Evolutionary conservation across 2,113 vertebrate species (phyloP), one percentile per base, ranked within the genome.

Genomic region (Hippocampus guttulatus): DNA sequence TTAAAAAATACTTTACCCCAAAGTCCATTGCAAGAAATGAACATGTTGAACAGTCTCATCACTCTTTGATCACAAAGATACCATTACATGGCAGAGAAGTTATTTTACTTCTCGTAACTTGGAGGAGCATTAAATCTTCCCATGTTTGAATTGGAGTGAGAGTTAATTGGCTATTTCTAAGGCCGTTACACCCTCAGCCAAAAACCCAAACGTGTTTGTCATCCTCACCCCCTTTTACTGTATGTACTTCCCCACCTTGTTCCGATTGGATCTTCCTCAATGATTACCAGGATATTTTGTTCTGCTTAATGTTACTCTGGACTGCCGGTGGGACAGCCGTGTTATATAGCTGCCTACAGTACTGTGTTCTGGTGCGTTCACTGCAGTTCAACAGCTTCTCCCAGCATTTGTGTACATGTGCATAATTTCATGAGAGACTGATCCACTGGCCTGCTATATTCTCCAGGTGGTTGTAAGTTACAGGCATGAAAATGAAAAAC

Each of bases 381-480:
- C 84, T 77, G 60, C 87, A 84, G 77, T 77, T 67, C 65, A 76
- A 70, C 69, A 72, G 74, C 76, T 82, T 85, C 71, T 45, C 11
- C 81, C 49, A 55, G 43, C 18, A 67, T 85, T 86, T 87, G 84
- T 87, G 74, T 72, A 82, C 77, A 82, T 89, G 88, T 90, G 80
- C 3, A 91, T 88, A 87, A 76, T 86, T 88, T 86, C 74, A 74
- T 88, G 75, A 76, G 81, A 89, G 79, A 76, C 74, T 23, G 72
- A 84, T 67, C 73, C 66, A 62, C 69, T 57, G 62, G 88, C 88
- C 88, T 88, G 75, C 73, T 43, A 38, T 70, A 81, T 75, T 88
- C 89, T 92, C 88, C 74, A 75, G 89, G 78, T 41, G 18, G 82
- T 78, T 85, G 78, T 91, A 90, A 90, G 85, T 90, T 87, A 90